Base-by-base conservation (phyloP, 2,113 vertebrate genomes). In the Butastur rufipennis region DNA sequence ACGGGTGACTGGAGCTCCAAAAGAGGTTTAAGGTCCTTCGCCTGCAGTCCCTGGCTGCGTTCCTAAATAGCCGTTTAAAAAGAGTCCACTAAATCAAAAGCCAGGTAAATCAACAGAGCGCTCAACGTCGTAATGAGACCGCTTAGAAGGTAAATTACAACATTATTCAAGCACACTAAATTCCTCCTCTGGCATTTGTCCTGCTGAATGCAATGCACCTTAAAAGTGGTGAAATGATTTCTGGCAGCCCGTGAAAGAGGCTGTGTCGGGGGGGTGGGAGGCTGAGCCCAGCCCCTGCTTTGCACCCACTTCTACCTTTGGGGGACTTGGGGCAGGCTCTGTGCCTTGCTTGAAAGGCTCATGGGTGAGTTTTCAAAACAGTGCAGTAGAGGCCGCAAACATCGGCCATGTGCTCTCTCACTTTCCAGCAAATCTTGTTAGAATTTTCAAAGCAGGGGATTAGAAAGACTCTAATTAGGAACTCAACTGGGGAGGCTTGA, bases 101-200 rank as follows among this genome's bases (percentile, higher is more conserved):
- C 89, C 89, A 92, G 91, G 96, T 95, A 97, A 95, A 95, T 95
- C 96, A 97, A 84, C 94, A 90, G 94, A 90, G 87, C 81, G 19
- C 91, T 94, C 96, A 72, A 6, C 19, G 0, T 78, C 3, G 38
- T 95, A 96, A 96, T 75, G 75, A 85, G 88, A 72, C 91, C 3
- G 2, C 70, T 82, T 95, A 94, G 31, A 93, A 94, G 88, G 92
- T 91, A 97, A 97, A 96, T 97, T 95, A 88, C 94, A 94, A 90
- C 95, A 96, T 97, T 97, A 97, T 95, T 97, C 93, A 95, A 86
- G 91, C 95, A 88, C 96, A 94, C 87, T 91, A 81, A 96, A 96
- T 97, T 93, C 89, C 74, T 96, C 77, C 93, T 93, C 81, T 93
- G 95, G 92, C 83, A 75, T 94, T 90, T 84, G 82, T 95, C 86